Evolutionary conservation across 2,797 vertebrate genomes (phyloP), one percentile per base, ranked within the genome.

Genomic region (Chrysocyon brachyurus): DNA sequence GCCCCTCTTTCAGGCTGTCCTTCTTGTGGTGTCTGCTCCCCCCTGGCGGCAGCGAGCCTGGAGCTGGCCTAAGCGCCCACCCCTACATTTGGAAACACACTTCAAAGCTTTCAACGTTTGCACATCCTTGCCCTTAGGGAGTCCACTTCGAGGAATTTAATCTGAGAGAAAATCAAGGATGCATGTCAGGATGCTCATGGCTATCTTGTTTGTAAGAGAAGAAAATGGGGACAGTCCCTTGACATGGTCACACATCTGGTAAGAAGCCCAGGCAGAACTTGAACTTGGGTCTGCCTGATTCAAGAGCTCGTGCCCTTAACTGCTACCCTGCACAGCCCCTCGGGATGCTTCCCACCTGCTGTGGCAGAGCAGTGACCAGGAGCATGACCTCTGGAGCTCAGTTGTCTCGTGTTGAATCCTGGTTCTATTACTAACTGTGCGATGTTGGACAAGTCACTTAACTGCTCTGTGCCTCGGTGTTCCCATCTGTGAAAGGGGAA

Each of bases 21-120:
- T 96, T 96, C n/a, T 88, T 40, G 56, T 75, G 68, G 94, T 64
- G 36, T 97, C 89, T 96, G 96, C 97, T 97, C 70, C 95, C 97
- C 96, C 24, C 97, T 97, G 96, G 97, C 93, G 96, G 97, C 40
- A 6, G 64, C 14, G 3, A 83, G 83, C 75, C n/a, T 6, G 5
- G 87, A 94, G 56, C 72, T 28, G 14, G 46, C 33, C 83, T 56
- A 36, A 87, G 1, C 9, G 15, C 24, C 19, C 3, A 4, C 14
- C 5, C 68, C 64, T 92, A 26, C 28, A 0, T 12, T 12, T 12
- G 56, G 52, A 94, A 84, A 56, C 9, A 17, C 14, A 54, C 17
- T 28, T 17, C 91, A 46, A 64, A 84, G 63, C 40, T 56, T 91
- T 54, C 24, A 9, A 31, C 57, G 63, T 78, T 21, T 83, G 22